Percentiles rank a stretch among this genome's conserved stretches.
Conservation (phyloP, 1,140 invertebrate genomes). For the Cydia splendana region DNA sequence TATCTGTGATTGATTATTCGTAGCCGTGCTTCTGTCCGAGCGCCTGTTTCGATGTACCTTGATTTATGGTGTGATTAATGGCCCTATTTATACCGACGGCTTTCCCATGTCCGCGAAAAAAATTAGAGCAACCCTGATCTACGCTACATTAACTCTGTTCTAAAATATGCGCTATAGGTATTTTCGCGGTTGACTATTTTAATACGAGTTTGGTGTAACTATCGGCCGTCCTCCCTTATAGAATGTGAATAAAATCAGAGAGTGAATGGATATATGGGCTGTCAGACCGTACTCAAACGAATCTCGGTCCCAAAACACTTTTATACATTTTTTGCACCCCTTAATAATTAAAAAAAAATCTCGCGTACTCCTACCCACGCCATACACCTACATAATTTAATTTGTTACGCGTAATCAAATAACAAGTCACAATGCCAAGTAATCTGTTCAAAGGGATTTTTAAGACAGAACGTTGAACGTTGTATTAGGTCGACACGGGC, state of each 20-base stretch:
- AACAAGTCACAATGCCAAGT: constrained; percentile 32
- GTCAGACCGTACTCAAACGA: constrained; percentile 54
- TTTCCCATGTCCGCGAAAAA: constrained; percentile 26
- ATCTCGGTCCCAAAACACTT: constrained; percentile 47
- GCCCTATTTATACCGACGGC: constrained; percentile 21
- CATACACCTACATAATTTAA: constrained; percentile 40
- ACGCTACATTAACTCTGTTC: constrained; percentile 4
- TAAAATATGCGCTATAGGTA: background rate
- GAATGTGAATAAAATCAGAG: constrained; percentile 43
- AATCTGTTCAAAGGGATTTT: constrained; percentile 40
- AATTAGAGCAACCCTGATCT: constrained; percentile 19
- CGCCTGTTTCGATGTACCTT: constrained; percentile 31
- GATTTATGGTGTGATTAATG: constrained; percentile 30
- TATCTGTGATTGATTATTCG: constrained; percentile 31
- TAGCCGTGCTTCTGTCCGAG: background rate
- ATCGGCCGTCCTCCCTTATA: constrained; percentile 42
- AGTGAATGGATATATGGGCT: constrained; percentile 41
- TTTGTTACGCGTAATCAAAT: constrained; percentile 36
- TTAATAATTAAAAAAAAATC: constrained; percentile 42
- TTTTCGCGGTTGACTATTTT: constrained; percentile 36
- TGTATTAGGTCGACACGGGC: constrained; percentile 34
- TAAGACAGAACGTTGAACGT: constrained; percentile 34
- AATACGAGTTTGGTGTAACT: constrained; percentile 44
- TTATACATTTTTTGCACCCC: constrained; percentile 46
- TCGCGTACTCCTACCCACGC: constrained; percentile 27